Base-by-base conservation (phyloP, 2,113 vertebrate genomes). In the Gasterosteus aculeatus region DNA sequence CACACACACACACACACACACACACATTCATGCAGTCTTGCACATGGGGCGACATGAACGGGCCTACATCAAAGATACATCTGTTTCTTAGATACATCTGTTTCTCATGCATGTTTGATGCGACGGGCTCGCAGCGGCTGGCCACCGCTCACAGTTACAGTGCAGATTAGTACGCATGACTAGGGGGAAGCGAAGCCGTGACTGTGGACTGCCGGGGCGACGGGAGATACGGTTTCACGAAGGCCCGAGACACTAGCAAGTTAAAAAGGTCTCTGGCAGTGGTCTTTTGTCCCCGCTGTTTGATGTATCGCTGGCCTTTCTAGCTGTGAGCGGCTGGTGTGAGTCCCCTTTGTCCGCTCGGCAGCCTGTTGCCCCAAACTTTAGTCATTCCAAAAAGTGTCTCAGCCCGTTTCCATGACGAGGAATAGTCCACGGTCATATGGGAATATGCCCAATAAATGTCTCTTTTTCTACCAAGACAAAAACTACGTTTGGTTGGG, bases 31-130 rank as follows among this genome's bases (percentile, higher is more conserved):
- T 53, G 62, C 71, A 58, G 57, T 70, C 41, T 47, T 57, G 74
- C 81, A 75, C 72, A 65, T 11, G 49, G 71, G 77, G 75, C 65
- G 68, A 74, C 65, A 78, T 29, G 80, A 90, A 86, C 82, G 87
- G 79, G 79, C 69, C 67, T 80, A 77, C 87, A 90, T 88, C 83
- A 91, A 88, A 91, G 88, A 84, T 89, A 85, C 90, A 91, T 89
- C 91, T 91, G 87, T 81, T 88, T 85, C 87, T 82, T 82, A 91
- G 88, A 84, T 89, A 85, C 90, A 91, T 89, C 91, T 91, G 87
- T 81, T 88, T 85, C 87, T 82, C 82, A 84, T 90, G 85, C 86
- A 91, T 88, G 85, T 90, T 91, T 91, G 82, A 91, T 92, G 72
- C 86, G 68, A 65, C 74, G 75, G 82, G 60, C 84, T 86, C 72